Base-by-base conservation (phyloP, 2,888 invertebrate species). In the Cheilosia urbana region DNA sequence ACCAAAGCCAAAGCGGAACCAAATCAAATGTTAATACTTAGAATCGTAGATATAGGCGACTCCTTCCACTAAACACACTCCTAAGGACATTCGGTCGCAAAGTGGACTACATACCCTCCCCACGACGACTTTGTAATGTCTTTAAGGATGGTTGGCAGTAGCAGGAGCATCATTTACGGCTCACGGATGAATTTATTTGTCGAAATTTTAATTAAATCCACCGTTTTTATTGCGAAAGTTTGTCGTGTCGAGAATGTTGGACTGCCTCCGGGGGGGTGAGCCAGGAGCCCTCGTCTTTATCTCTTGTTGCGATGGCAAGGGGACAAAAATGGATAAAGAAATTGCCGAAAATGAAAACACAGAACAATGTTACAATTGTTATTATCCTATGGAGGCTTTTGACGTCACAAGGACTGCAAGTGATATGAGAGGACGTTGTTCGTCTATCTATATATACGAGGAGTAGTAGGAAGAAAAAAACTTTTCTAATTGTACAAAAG, bases 141-240 rank as follows among this genome's bases (percentile, higher is more conserved):
- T 76, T 76, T 40, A 65, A 76, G 69, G 69, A 82, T 58, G 57
- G 42, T 30, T 40, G 51, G 15, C 37, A 24, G 57, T 55, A 62
- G 66, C 49, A 40, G 51, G 80, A 85, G 84, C 84, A 80, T 85
- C 84, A 80, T 80, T 85, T 85, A 85, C 80, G 84, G 71, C 84
- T 80, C 84, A 85, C 80, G 76, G 84, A 80, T 85, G 84, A 85
- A 85, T 85, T 85, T 85, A 85, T 85, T 80, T 85, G 84, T 85
- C 80, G 80, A 85, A 85, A 85, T 85, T 85, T 85, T 85, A 85
- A 85, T 85, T 85, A 85, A 85, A 85, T 85, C 76, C 84, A 85
- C 84, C 76, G 84, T 85, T 85, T 85, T 85, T 85, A 85, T 85
- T 85, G 84, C 84, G 76, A 85, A 85, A 85, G 66, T 85, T 85